These are phyloP conservation scores for Brienomyrus longianalis DNA, from an alignment of 2,113 vertebrate species.

Conservation along the genomic window DNA sequence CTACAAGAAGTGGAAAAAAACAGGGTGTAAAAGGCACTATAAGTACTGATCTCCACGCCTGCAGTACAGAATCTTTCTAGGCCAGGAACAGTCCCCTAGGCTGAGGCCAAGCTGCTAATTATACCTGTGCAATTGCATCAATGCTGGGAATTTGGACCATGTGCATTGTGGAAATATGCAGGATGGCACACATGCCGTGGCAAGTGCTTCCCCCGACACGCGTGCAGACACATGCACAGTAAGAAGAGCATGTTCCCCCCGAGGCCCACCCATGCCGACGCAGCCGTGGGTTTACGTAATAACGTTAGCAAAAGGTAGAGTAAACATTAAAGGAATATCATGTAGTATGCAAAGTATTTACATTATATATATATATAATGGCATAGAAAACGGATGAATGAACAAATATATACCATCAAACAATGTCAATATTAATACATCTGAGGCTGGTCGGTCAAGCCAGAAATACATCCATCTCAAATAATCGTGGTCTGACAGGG, in stretches of 20 bases:
- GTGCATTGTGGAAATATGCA: slow-evolving; percentile 51
- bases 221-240: slow-evolving; percentile 2
- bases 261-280: neutral
- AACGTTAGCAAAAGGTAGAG: neutral
- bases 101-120: slow-evolving; percentile 49
- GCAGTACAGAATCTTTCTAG: slow-evolving; percentile 49
- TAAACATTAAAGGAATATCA: neutral
- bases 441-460: neutral
- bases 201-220: slow-evolving; percentile 5
- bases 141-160: slow-evolving; percentile 49
- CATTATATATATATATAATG: neutral
- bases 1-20: slow-evolving; percentile 8
- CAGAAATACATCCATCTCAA: neutral
- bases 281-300: neutral
- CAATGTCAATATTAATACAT: neutral
- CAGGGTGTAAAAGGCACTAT: slow-evolving; percentile 37
- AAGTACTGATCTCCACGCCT: slow-evolving; percentile 28
- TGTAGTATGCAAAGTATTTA: neutral
- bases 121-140: slow-evolving; percentile 54
- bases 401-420: neutral
- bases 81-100: slow-evolving; percentile 41
- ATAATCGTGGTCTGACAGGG: neutral
- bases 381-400: neutral
- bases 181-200: slow-evolving; percentile 36
- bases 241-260: neutral